Evolutionary conservation across 2,888 invertebrate species (phyloP), one percentile per base, ranked within the genome.

Genomic region (Eilema griseolum): DNA sequence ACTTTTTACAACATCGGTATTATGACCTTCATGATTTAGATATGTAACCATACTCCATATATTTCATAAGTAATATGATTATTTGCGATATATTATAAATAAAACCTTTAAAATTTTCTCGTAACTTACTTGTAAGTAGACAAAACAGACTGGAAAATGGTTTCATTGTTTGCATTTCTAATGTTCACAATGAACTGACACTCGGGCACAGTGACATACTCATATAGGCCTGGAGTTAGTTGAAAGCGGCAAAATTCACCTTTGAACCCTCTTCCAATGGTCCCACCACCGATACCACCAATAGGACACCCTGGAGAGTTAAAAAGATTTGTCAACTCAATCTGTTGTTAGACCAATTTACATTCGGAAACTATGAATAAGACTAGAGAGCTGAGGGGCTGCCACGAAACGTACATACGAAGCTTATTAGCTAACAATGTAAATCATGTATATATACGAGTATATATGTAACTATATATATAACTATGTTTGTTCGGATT

Each of bases 161-260:
- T 97, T 78, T 96, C 95, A 72, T 96, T 96, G 69, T 96, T 95
- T 28, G 92, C 95, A 93, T 97, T 96, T 88, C 96, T 96, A 76
- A 99, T 97, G 70, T 98, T 98, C 11, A 99, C 96, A 86, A 99
- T 98, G 92, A 99, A 99, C 93, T 99, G 98, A 93, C 98, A 97
- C 67, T 98, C 98, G 75, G 97, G 96, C 20, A 98, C 96, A 10
- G 97, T 97, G 81, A 97, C 96, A 90, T 98, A 98, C 85, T 98
- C 97, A 92, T 98, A 99, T 73, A 98, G 95, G 65, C 99, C 99
- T 0, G 99, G 99, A 75, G 97, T 96, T 87, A 99, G 95, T 90
- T 98, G 98, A 90, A 97, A 99, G 70, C 99, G 96, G 90, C 99
- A 98, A 93, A 99, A 99, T 92, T 99, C 98, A 24, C 99, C 99